Percentiles rank a stretch among this genome's conserved stretches.
These are phyloP conservation scores for Hetaerina titia DNA, from an alignment of 2,888 invertebrate species.

Conservation along the genomic window DNA sequence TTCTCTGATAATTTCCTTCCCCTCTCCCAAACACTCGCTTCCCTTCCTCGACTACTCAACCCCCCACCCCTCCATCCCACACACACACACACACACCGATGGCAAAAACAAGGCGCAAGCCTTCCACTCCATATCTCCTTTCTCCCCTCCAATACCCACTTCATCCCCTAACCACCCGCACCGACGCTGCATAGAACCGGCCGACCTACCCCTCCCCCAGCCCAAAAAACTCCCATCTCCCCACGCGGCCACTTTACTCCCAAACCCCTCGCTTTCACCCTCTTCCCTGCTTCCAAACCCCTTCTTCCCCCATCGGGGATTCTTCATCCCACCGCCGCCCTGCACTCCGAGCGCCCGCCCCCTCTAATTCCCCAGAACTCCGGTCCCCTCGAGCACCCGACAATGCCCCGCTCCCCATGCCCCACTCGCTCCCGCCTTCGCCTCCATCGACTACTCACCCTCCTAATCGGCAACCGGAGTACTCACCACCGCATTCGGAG, in stretches of 20 bases:
- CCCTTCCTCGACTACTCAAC: neutral
- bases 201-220: neutral
- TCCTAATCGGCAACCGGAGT: neutral
- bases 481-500: neutral
- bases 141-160: neutral
- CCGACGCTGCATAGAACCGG: neutral
- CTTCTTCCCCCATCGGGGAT: neutral
- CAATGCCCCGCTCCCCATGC: neutral
- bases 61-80: neutral
- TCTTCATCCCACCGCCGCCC: neutral
- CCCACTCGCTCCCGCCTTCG: neutral
- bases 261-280: neutral
- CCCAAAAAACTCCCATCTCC: neutral
- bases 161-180: too few species aligned
- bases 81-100: neutral
- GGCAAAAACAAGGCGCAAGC: constrained; percentile 32
- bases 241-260: neutral
- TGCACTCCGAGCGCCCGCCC: neutral
- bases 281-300: neutral
- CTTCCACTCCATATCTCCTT: constrained; percentile 55
- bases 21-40: neutral
- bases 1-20: constrained; percentile 67
- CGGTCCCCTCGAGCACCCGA: neutral
- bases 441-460: neutral
- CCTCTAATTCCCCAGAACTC: constrained; percentile 9